phyloP scores from a whole-genome alignment of 2,113 vertebrate genomes.

The Lathamus discolor region DNA sequence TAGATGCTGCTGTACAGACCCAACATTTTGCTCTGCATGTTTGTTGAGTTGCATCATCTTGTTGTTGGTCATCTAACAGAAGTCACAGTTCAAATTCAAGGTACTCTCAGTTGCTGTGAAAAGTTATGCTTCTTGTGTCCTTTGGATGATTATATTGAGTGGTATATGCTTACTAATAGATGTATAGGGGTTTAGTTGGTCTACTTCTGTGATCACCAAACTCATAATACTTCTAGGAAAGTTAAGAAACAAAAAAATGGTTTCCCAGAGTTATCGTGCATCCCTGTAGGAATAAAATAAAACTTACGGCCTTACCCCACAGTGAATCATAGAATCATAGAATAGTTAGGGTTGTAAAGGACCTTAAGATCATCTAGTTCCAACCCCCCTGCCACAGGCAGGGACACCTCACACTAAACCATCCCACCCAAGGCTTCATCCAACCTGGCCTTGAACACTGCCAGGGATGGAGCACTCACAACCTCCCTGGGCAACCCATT shows the following conservation, averaged over 20 bases:
- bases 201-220: background rate
- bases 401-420: too few species aligned
- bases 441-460: too few species aligned
- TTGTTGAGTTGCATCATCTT: background rate
- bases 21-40: background rate
- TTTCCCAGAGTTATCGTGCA: background rate
- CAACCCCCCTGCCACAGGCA: too few species aligned
- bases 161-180: background rate
- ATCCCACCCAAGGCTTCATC: too few species aligned
- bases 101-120: background rate
- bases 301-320: background rate
- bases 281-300: background rate
- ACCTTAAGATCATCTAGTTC: too few species aligned
- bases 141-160: background rate
- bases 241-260: fast-evolving
- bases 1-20: background rate
- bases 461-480: too few species aligned
- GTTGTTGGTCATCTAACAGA: background rate
- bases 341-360: too few species aligned
- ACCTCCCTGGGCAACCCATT: too few species aligned
- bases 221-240: background rate
- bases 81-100: background rate
- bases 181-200: background rate
- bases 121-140: background rate
- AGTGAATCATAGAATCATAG: background rate